These are phyloP conservation scores for Metridium senile DNA, from an alignment of 92 coral and sea anemone species.

Conservation along the genomic window DNA sequence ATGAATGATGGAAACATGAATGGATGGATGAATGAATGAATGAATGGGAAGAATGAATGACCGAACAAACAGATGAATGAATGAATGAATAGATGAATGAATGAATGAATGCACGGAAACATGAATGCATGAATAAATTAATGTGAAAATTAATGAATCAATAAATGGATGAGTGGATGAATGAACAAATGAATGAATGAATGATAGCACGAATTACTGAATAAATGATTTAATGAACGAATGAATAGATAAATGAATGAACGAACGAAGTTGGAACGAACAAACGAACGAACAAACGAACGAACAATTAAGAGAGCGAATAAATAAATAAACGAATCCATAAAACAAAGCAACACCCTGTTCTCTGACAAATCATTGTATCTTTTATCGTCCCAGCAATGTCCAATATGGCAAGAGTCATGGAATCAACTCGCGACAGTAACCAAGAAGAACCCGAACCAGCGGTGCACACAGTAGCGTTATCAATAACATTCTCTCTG, in stretches of 20 bases:
- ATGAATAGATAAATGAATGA: background rate
- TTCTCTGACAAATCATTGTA: background rate
- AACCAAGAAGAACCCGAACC: background rate
- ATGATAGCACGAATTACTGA: background rate
- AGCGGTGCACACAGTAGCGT: slow-evolving; percentile 1
- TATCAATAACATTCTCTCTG: background rate
- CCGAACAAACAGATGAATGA: background rate
- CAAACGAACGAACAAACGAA: background rate
- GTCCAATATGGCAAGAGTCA: background rate
- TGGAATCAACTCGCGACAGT: background rate
- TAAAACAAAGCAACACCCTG: no score
- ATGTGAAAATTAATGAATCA: background rate
- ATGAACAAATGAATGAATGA: background rate
- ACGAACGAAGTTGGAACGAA: background rate
- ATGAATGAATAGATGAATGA: background rate
- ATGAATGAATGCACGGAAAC: background rate
- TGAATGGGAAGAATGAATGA: background rate
- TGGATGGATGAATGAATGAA: background rate
- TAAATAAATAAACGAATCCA: no score
- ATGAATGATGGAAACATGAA: background rate
- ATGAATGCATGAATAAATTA: slow-evolving; percentile 7
- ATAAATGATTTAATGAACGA: background rate
- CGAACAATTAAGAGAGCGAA: background rate
- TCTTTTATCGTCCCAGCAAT: background rate
- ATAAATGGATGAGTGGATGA: background rate